phyloP scores from a whole-genome alignment of 2,797 vertebrate genomes.

The Alfaro cultratus region DNA sequence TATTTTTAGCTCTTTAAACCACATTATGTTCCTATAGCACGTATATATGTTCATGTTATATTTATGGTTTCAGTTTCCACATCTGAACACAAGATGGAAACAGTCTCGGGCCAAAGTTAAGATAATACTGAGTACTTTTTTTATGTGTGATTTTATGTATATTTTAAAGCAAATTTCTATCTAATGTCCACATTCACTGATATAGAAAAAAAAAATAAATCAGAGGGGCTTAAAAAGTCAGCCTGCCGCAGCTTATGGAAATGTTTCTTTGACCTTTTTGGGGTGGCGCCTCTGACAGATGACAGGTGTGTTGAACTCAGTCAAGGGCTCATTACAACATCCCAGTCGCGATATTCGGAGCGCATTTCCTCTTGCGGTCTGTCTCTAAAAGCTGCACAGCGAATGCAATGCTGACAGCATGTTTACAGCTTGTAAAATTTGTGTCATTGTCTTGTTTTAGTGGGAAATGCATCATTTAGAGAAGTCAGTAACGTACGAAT shows the following conservation, averaged over 20 bases:
- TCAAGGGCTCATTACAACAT: constrained; percentile 53
- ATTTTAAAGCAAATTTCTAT: constrained; percentile 9
- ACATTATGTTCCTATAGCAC: constrained; percentile 17
- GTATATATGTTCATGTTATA: background rate
- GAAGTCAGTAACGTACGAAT: constrained; percentile 7
- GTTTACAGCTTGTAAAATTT: constrained; percentile 41
- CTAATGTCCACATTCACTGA: background rate
- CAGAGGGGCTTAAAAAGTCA: constrained; percentile 34
- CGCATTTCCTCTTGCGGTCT: constrained; percentile 48
- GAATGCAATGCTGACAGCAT: constrained; percentile 18
- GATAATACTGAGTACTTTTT: background rate
- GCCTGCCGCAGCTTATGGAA: constrained; percentile 31
- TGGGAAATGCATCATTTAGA: constrained; percentile 12
- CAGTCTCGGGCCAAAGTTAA: constrained; percentile 34
- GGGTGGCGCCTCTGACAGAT: constrained; percentile 63
- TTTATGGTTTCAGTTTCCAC: constrained; percentile 44
- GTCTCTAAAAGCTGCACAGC: constrained; percentile 44
- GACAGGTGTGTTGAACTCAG: constrained; percentile 68
- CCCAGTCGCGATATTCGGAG: constrained; percentile 50
- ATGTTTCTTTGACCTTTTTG: constrained; percentile 72
- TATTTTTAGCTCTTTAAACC: constrained; percentile 53
- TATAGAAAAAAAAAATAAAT: constrained; percentile 36
- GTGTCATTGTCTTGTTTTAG: background rate
- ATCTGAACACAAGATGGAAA: constrained; percentile 73
- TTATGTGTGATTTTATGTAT: constrained; percentile 8